These are phyloP conservation scores for Lycaena phlaeas DNA, from an alignment of 2,888 invertebrate genomes.

Conservation along the genomic window DNA sequence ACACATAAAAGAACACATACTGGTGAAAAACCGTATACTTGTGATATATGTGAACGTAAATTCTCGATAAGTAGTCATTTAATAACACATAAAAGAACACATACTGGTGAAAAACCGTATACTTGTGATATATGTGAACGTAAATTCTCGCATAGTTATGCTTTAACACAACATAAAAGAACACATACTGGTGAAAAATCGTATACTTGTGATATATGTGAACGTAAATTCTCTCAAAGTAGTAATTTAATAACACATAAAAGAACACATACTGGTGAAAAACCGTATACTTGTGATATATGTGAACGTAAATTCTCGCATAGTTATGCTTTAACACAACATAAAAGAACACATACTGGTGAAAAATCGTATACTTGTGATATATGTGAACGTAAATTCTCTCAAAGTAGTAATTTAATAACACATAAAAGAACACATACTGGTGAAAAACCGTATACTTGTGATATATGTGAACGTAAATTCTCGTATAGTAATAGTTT, in stretches of 20 bases:
- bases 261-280: constrained; percentile 10
- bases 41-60: not conserved
- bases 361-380: constrained; percentile 15
- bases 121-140: not conserved
- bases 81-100: not conserved
- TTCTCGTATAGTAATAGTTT: constrained; percentile 1
- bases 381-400: constrained; percentile 10
- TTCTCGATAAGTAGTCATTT: not conserved
- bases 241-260: not conserved
- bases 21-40: constrained; percentile 8
- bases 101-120: constrained; percentile 4
- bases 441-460: constrained; percentile 15
- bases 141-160: not conserved
- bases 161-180: not conserved
- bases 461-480: constrained; percentile 12
- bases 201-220: constrained; percentile 1
- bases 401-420: constrained; percentile 1
- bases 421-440: constrained; percentile 18
- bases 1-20: constrained; percentile 7
- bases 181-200: constrained; percentile 6
- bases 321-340: not conserved
- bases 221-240: not conserved
- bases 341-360: constrained; percentile 2
- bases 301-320: not conserved
- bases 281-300: constrained; percentile 13